A percentile compares a stretch with the other conserved stretches of the same genome.
These are phyloP conservation scores for Sarcophaga caerulescens DNA, from an alignment of 2,888 invertebrate species.

Conservation along the genomic window DNA sequence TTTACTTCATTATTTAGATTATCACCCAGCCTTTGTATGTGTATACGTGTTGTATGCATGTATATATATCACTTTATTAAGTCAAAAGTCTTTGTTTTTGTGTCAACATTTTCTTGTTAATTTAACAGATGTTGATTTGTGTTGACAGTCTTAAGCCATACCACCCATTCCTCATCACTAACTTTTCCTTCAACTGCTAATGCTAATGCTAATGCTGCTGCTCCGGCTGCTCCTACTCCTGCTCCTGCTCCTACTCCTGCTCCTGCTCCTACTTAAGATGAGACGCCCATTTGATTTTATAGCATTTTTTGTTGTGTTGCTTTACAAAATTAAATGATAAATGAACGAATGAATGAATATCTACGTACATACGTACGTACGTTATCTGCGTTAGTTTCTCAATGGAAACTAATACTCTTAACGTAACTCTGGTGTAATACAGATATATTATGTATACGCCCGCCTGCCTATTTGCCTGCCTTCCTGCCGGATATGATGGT, in stretches of 20 bases:
- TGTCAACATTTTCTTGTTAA: slow-evolving; percentile 45
- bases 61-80: neutral
- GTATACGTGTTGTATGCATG: too few species aligned
- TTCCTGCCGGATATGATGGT: too few species aligned
- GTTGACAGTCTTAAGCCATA: slow-evolving; percentile 31
- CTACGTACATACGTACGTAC: neutral
- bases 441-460: neutral
- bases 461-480: too few species aligned
- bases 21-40: too few species aligned
- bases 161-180: too few species aligned
- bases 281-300: slow-evolving; percentile 18
- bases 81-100: slow-evolving; percentile 18
- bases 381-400: neutral
- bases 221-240: too few species aligned
- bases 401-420: neutral
- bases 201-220: too few species aligned
- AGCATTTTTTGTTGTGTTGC: neutral
- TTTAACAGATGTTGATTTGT: slow-evolving; percentile 49
- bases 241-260: neutral
- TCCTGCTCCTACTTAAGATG: neutral
- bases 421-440: neutral
- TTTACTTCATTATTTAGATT: too few species aligned
- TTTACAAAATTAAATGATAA: neutral
- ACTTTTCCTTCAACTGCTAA: neutral
- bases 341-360: neutral